Evolutionary conservation across 2,888 invertebrate species (phyloP).

Genomic region (Tethea ocularis): DNA sequence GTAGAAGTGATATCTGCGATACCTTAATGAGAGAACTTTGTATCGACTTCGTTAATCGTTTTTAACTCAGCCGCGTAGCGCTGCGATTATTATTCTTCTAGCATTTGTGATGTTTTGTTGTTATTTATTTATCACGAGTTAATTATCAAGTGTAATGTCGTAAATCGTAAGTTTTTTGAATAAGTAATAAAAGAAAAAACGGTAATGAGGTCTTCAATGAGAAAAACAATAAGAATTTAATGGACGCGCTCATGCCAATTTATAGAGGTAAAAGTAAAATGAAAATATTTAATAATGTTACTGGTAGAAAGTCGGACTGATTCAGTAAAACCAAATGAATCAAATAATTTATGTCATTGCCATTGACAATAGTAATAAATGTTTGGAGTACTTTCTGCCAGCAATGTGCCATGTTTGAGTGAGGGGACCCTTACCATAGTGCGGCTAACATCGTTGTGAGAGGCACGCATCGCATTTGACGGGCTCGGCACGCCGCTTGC

Average conservation of each 20-base stretch:
- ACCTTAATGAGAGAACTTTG: slow-evolving; percentile 82
- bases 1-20: slow-evolving; percentile 80
- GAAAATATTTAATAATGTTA: slow-evolving; percentile 21
- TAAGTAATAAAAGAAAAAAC: slow-evolving; percentile 37
- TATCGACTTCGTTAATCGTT: slow-evolving; percentile 80
- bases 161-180: slow-evolving; percentile 29
- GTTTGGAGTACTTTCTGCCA: slow-evolving; percentile 48
- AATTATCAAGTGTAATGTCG: slow-evolving; percentile 33
- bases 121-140: slow-evolving; percentile 27
- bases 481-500: slow-evolving; percentile 79
- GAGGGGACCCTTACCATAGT: slow-evolving; percentile 77
- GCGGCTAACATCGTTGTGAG: slow-evolving; percentile 83
- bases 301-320: slow-evolving; percentile 44
- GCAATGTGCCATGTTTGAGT: slow-evolving; percentile 48
- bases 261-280: slow-evolving; percentile 38
- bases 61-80: slow-evolving; percentile 60
- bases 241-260: slow-evolving; percentile 73
- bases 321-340: background rate
- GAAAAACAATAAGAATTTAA: slow-evolving; percentile 43
- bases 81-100: slow-evolving; percentile 31
- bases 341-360: background rate
- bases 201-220: slow-evolving; percentile 45
- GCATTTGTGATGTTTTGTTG: slow-evolving; percentile 30
- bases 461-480: slow-evolving; percentile 84
- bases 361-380: background rate